A percentile compares a stretch with the other conserved stretches of the same genome.
phyloP scores from a whole-genome alignment of 92 coral and sea anemone species.

The Blastomussa wellsi region DNA sequence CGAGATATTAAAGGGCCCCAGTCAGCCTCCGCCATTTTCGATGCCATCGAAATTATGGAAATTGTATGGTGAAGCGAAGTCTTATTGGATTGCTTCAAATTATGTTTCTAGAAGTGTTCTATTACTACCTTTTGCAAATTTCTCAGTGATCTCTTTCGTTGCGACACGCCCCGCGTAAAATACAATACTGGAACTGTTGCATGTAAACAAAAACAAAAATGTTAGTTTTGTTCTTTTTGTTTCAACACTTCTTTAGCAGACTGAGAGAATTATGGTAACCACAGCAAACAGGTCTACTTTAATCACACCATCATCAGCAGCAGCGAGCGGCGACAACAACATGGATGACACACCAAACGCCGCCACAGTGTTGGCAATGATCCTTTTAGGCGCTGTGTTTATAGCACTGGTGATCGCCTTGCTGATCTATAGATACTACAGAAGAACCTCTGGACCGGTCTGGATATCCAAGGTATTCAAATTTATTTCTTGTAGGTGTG shows the following conservation, averaged over 20 bases:
- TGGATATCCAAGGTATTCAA: slow-evolving; percentile 71
- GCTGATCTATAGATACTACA: slow-evolving; percentile 46
- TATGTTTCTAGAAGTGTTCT: too few species aligned
- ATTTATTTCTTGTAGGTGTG: neutral
- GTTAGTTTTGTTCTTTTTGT: neutral
- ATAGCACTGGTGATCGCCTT: slow-evolving; percentile 33
- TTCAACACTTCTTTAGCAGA: neutral
- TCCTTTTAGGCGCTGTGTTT: slow-evolving; percentile 27
- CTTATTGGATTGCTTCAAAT: too few species aligned
- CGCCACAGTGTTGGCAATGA: slow-evolving; percentile 35
- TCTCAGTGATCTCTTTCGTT: too few species aligned
- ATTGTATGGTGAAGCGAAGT: too few species aligned
- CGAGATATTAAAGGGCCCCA: too few species aligned
- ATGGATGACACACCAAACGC: slow-evolving; percentile 33
- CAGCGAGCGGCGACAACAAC: neutral
- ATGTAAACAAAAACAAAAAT: too few species aligned
- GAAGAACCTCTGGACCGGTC: slow-evolving; percentile 68
- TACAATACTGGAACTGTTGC: too few species aligned
- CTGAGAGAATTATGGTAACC: slow-evolving; percentile 19
- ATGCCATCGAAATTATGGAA: too few species aligned
- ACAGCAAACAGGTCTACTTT: neutral
- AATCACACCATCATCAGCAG: slow-evolving; percentile 21
- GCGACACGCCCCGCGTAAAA: too few species aligned
- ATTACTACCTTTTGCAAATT: too few species aligned
- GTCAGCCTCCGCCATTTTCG: too few species aligned